These are phyloP conservation scores for Cirrhinus molitorella DNA, from an alignment of 2,797 vertebrate species.

Conservation along the genomic window DNA sequence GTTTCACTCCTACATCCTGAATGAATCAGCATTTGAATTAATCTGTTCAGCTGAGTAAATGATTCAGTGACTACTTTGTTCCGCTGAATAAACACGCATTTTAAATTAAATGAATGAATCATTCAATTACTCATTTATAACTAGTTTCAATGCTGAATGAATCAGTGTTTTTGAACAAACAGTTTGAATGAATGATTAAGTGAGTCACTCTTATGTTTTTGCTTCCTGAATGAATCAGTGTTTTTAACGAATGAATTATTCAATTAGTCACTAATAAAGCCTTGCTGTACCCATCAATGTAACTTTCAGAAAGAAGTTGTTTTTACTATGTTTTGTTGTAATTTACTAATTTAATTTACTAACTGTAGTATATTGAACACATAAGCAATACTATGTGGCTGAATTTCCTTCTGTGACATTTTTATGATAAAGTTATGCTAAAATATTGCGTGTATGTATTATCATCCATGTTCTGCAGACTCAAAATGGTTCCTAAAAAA, in stretches of 20 bases:
- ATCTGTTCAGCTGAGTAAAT: background rate
- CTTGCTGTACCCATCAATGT: too few relatives aligned
- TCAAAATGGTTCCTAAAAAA: constrained; percentile 25
- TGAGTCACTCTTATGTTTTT: too few relatives aligned
- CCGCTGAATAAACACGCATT: too few relatives aligned
- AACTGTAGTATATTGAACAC: background rate
- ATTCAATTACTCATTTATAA: background rate
- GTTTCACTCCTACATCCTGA: background rate
- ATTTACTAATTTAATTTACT: constrained; percentile 1
- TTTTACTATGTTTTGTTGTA: background rate
- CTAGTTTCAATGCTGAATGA: background rate
- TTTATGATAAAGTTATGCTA: constrained; percentile 14
- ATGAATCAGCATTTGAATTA: background rate
- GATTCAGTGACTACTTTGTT: too few relatives aligned
- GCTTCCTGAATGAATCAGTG: background rate
- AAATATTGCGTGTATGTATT: background rate
- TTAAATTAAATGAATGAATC: background rate
- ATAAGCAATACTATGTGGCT: constrained; percentile 2
- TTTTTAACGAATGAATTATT: background rate
- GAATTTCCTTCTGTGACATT: background rate
- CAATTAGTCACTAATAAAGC: too few relatives aligned
- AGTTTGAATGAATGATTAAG: background rate
- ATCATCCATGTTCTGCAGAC: background rate
- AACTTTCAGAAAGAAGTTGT: background rate
- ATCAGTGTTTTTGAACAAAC: too few relatives aligned